These are phyloP conservation scores for Panagrolaimus sp. DNA, from an alignment of 1,140 invertebrate species.

Conservation along the genomic window DNA sequence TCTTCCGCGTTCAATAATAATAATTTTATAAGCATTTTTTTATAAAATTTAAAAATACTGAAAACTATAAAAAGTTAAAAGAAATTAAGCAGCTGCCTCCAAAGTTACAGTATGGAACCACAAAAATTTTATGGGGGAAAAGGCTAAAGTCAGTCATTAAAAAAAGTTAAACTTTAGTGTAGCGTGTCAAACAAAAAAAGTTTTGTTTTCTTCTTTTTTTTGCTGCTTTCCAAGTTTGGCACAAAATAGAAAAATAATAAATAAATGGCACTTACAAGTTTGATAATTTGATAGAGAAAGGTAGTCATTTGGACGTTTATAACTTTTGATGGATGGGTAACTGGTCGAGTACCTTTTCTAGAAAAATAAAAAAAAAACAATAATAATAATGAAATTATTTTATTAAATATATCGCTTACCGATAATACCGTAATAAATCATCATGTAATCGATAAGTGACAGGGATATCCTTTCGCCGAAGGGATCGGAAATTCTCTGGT, in stretches of 20 bases:
- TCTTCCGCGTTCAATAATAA: too few species aligned
- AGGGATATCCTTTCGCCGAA: slow-evolving; percentile 53
- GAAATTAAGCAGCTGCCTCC: too few species aligned
- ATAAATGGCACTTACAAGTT: slow-evolving; percentile 42
- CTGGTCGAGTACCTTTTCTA: slow-evolving; percentile 54
- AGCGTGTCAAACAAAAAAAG: not conserved
- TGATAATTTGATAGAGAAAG: slow-evolving; percentile 59
- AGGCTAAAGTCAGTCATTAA: not conserved
- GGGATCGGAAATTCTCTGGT: slow-evolving; percentile 39
- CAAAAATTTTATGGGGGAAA: not conserved
- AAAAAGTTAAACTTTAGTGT: not conserved
- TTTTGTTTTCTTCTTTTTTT: slow-evolving; percentile 10
- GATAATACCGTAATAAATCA: slow-evolving; percentile 42
- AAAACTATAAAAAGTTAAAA: too few species aligned
- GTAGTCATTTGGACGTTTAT: slow-evolving; percentile 55
- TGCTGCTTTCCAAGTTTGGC: not conserved
- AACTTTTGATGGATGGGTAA: slow-evolving; percentile 57
- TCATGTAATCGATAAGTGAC: slow-evolving; percentile 58
- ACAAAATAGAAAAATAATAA: not conserved
- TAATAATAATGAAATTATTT: too few species aligned
- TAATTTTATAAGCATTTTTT: too few species aligned
- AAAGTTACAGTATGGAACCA: too few species aligned
- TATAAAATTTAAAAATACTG: too few species aligned
- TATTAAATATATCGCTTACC: slow-evolving; percentile 20
- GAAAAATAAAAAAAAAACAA: slow-evolving; percentile 13